Evolutionary conservation across 2,113 vertebrate species (phyloP), one percentile per base, ranked within the genome.

Genomic region (Grammomys dolichurus): DNA sequence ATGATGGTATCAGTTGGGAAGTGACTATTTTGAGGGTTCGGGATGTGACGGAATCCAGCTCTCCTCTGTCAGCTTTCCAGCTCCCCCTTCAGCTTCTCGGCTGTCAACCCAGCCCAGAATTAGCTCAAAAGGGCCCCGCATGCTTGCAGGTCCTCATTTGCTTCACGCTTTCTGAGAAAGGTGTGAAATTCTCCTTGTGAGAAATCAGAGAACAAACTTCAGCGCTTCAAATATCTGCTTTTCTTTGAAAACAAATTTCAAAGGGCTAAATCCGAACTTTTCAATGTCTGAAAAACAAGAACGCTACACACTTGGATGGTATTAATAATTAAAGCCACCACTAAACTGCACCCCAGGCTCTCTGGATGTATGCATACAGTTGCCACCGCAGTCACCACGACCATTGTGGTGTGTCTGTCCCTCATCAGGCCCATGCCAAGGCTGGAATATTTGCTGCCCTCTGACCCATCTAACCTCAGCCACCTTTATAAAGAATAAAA

Each of bases 151-250:
- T n/a, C 89, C 80, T 92, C 96, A 86, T 77, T 8, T 36, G 89
- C 94, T 33, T 33, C 65, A 1, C 1, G 70, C 94, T 28, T 3
- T 13, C 93, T 88, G 28, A 0, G n/a, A 88, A 96, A 98, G 97
- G 97, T 97, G 97, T 96, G 97, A 97, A 97, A 97, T 92, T 60
- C 91, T 93, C 80, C 96, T 95, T 86, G 81, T 81, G 94, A 95
- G 88, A 96, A 94, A 95, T 84, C 70, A 94, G 94, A 96, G 96
- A 82, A 78, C 85, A 94, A 93, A 92, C 88, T 88, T 73, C 81
- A 40, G 77, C 20, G 11, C 76, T 91, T 56, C 5, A 80, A 87
- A 95, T 94, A 78, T 40, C 84, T 46, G 84, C 93, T 92, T 93
- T 94, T 63, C 90, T 94, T 94, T 77, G 40, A 80, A 88, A 86